A percentile compares a stretch with the other conserved stretches of the same genome.
Conservation (phyloP, 2,888 invertebrate genomes). For the Arrhopalites spinosus region DNA sequence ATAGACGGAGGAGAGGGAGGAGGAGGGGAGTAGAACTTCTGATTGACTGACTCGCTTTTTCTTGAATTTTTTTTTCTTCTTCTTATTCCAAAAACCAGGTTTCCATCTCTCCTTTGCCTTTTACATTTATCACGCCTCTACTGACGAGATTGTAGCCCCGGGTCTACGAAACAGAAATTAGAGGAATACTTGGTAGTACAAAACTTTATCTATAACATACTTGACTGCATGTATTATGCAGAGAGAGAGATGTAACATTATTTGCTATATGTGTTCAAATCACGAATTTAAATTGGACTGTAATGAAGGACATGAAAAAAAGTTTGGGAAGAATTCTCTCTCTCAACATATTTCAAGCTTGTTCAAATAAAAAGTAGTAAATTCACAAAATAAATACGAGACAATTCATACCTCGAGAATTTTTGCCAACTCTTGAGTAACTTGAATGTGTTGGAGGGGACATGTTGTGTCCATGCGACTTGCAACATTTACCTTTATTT, state of each 20-base stretch:
- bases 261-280: too few species aligned
- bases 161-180: constrained; percentile 24
- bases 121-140: constrained; percentile 86
- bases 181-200: not conserved
- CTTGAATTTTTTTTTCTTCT: not conserved
- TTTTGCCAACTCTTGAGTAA: constrained; percentile 31
- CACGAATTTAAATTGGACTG: too few species aligned
- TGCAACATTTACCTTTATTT: constrained; percentile 71
- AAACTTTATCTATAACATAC: too few species aligned
- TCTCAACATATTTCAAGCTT: not conserved
- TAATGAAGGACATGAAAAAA: too few species aligned
- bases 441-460: constrained; percentile 81
- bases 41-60: not conserved
- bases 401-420: constrained; percentile 31
- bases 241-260: too few species aligned
- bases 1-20: not conserved
- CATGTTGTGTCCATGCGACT: constrained; percentile 96
- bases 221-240: too few species aligned
- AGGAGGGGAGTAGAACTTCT: not conserved
- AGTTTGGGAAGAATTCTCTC: too few species aligned
- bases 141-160: constrained; percentile 78
- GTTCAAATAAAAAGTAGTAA: not conserved
- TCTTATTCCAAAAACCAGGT: constrained; percentile 73
- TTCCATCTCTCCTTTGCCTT: constrained; percentile 93
- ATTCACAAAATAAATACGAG: not conserved